Percentiles rank a stretch among this genome's conserved stretches.
phyloP scores from a whole-genome alignment of 2,888 invertebrate genomes.

The Amphimallon solstitiale region DNA sequence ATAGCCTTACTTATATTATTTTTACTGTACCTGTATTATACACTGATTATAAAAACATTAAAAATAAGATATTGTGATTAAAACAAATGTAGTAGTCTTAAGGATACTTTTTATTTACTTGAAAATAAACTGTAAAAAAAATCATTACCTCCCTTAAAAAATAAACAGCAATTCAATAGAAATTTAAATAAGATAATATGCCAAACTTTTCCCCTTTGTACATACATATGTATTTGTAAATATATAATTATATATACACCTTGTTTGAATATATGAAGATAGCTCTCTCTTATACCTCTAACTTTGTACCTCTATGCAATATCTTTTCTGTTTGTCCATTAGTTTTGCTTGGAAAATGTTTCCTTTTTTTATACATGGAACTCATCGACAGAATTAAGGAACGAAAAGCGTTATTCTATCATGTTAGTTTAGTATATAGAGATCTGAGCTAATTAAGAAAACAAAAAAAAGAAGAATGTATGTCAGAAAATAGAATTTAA shows the following conservation, averaged over 20 bases:
- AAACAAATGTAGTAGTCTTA: conserved; percentile 20
- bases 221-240: neutral
- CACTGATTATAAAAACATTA: conserved; percentile 8
- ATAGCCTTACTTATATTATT: conserved; percentile 5
- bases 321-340: conserved; percentile 3
- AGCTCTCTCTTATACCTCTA: no score
- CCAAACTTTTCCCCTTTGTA: no score
- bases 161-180: neutral
- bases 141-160: no score
- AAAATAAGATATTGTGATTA: conserved; percentile 28
- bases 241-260: conserved; percentile 1
- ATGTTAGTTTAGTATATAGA: conserved; percentile 27
- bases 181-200: neutral
- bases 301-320: neutral
- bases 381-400: conserved; percentile 2
- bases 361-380: neutral
- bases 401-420: neutral
- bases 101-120: neutral
- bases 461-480: conserved; percentile 21
- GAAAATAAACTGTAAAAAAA: neutral
- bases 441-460: conserved; percentile 8
- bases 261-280: neutral
- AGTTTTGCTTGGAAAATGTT: neutral
- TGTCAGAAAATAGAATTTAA: conserved; percentile 26
- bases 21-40: conserved; percentile 30